These are phyloP conservation scores for Adelges cooleyi DNA, from an alignment of 1,140 invertebrate species.

Conservation along the genomic window DNA sequence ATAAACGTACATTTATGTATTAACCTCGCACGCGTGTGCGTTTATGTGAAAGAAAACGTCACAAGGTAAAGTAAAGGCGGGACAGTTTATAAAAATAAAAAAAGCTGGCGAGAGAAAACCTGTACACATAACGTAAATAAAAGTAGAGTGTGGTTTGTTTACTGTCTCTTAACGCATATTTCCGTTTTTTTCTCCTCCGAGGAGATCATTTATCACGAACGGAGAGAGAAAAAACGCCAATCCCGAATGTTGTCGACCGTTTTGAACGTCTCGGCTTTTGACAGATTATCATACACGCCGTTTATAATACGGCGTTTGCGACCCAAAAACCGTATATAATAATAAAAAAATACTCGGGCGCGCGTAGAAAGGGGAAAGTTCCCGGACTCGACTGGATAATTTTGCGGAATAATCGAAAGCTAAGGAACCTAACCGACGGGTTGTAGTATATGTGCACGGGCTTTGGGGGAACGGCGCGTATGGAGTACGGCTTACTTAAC, in stretches of 20 bases:
- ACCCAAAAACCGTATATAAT: no score
- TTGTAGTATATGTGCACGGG: no score
- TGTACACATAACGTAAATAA: no score
- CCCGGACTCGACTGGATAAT: constrained; percentile 23
- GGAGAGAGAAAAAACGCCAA: background rate
- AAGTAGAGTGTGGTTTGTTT: no score
- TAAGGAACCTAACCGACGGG: background rate
- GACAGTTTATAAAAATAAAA: no score
- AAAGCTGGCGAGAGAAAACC: no score
- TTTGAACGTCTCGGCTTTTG: constrained; percentile 15
- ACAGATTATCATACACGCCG: constrained; percentile 15
- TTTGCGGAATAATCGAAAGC: constrained; percentile 27
- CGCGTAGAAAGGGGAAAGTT: background rate
- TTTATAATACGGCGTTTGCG: constrained; percentile 10
- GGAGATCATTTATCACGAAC: constrained; percentile 1
- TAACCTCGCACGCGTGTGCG: no score
- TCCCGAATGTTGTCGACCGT: background rate
- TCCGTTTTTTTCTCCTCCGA: background rate
- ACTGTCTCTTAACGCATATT: background rate
- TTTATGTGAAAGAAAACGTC: no score
- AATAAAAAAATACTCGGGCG: no score
- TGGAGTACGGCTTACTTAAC: constrained; percentile 25
- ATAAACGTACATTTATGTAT: no score
- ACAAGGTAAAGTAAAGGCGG: no score
- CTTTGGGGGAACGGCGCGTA: background rate